These are phyloP conservation scores for Hiodon tergisus DNA, from an alignment of 2,113 vertebrate genomes.

Conservation along the genomic window DNA sequence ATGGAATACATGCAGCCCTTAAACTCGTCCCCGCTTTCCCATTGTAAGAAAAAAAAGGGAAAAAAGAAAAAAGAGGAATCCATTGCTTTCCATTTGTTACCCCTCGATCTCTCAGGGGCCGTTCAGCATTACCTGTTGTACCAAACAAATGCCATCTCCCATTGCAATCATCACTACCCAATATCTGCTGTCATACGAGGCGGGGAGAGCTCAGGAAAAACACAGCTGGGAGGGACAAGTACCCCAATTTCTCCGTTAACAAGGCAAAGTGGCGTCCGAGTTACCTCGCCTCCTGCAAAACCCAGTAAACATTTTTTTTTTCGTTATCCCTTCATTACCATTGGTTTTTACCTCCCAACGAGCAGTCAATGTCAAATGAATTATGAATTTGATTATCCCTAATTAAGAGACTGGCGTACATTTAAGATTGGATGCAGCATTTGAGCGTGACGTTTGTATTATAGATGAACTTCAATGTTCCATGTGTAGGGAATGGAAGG, in stretches of 20 bases:
- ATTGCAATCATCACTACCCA: not conserved
- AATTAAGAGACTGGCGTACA: not conserved
- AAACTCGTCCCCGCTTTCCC: not conserved
- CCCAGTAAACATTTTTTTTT: too few species aligned
- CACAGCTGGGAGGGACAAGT: conserved; percentile 13
- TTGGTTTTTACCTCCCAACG: not conserved
- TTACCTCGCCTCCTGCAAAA: not conserved
- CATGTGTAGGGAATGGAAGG: not conserved
- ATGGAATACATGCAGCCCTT: not conserved
- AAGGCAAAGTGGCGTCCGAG: not conserved
- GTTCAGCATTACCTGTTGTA: not conserved
- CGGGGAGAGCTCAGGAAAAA: not conserved
- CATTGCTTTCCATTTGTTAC: conserved; percentile 1
- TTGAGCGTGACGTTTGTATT: not conserved
- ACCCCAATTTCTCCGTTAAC: not conserved
- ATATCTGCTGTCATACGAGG: conserved; percentile 5
- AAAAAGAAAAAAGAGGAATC: not conserved
- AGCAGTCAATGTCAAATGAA: not conserved
- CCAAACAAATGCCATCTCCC: conserved; percentile 6
- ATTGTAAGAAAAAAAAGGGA: not conserved
- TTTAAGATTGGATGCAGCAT: too few species aligned
- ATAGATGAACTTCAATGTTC: not conserved
- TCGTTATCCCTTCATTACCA: too few species aligned
- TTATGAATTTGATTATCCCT: conserved; percentile 4
- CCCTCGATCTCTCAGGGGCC: not conserved